phyloP scores from a whole-genome alignment of 2,113 vertebrate species.

The Xyliphius kryptos region DNA sequence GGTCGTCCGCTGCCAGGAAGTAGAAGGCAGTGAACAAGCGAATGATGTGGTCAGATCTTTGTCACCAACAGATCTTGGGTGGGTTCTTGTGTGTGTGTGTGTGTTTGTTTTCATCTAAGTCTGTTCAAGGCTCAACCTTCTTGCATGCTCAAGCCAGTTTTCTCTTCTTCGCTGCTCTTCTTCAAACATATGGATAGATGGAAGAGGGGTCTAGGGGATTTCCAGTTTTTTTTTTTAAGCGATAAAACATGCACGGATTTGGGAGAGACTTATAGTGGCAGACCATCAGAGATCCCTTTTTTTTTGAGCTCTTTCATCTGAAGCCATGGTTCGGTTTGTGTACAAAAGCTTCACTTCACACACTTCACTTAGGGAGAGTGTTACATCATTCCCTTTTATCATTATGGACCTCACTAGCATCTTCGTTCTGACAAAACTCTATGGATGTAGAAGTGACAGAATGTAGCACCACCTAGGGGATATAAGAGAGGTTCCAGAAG shows the following conservation, averaged over 20 bases:
- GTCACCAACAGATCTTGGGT: conserved; percentile 69
- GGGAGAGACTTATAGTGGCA: conserved; percentile 21
- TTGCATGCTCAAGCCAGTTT: too few species aligned
- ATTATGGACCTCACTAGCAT: too few species aligned
- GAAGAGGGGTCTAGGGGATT: conserved; percentile 11
- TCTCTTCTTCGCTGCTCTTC: conserved; percentile 46
- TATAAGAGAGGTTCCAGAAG: not conserved
- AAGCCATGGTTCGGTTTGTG: too few species aligned
- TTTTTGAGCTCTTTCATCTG: too few species aligned
- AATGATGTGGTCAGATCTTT: conserved; percentile 90
- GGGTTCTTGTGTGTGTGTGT: conserved; percentile 50
- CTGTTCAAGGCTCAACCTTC: too few species aligned
- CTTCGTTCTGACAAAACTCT: too few species aligned
- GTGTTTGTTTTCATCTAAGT: conserved; percentile 7
- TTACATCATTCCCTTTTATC: too few species aligned
- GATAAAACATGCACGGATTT: not conserved
- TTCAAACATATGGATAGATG: conserved; percentile 45
- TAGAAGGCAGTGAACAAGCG: conserved; percentile 72
- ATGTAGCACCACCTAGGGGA: conserved; percentile 61
- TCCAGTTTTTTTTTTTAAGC: too few species aligned
- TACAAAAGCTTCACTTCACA: too few species aligned
- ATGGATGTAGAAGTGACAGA: too few species aligned
- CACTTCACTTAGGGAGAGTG: too few species aligned
- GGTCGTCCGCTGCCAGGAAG: conserved; percentile 77
- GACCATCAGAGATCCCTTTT: conserved; percentile 24